These are phyloP conservation scores for Myotis vivesi DNA, from an alignment of 2,797 vertebrate genomes.

Conservation along the genomic window DNA sequence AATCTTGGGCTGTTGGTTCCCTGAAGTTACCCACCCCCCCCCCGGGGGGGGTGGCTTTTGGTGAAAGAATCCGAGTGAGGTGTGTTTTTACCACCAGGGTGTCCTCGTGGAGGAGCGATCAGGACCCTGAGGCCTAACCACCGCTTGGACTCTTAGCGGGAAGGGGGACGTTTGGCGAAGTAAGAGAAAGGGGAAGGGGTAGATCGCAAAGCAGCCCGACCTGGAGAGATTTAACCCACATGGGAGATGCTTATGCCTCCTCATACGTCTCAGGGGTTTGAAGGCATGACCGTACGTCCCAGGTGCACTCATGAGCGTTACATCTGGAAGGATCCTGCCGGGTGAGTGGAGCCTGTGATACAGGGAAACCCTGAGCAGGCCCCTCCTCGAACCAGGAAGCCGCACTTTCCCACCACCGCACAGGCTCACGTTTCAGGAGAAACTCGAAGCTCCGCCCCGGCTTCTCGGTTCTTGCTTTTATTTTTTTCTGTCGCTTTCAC, in stretches of 20 bases:
- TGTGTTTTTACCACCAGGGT: background rate
- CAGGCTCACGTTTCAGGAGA: conserved; percentile 56
- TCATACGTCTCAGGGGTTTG: too few species aligned
- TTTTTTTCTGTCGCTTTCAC: background rate
- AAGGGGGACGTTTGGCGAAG: background rate
- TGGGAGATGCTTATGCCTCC: background rate
- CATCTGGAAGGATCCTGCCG: conserved; percentile 30
- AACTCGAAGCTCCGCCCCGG: conserved; percentile 7
- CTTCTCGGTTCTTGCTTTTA: background rate
- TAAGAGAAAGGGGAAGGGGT: background rate
- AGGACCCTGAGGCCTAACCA: background rate
- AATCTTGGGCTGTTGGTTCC: background rate
- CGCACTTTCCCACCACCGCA: conserved; percentile 66
- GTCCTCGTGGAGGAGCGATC: background rate
- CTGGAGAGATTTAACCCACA: background rate
- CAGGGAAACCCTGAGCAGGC: background rate
- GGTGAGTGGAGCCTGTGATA: conserved; percentile 55
- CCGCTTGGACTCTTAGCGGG: background rate
- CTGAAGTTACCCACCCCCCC: background rate
- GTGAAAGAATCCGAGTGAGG: background rate
- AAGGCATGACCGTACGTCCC: too few species aligned
- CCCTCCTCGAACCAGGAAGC: conserved; percentile 65
- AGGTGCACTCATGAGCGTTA: background rate
- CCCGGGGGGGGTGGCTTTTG: background rate
- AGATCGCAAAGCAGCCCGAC: background rate